Percentiles rank a stretch among this genome's conserved stretches.
These are phyloP conservation scores for Aphyosemion australe DNA, from an alignment of 2,113 vertebrate genomes.

Conservation along the genomic window DNA sequence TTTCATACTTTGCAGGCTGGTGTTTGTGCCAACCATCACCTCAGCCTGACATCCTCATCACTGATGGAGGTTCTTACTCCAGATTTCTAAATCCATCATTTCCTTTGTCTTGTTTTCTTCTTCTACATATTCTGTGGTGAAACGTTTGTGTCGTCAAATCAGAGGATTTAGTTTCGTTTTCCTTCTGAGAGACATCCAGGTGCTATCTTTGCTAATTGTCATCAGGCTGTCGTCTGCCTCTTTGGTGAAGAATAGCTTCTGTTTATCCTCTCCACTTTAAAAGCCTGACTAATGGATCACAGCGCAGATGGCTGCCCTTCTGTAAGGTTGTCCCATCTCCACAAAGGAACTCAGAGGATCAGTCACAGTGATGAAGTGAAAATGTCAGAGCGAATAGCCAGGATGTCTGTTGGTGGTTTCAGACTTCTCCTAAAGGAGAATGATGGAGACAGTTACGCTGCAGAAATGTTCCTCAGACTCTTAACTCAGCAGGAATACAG, in stretches of 20 bases:
- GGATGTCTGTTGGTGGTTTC: neutral
- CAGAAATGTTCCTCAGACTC: neutral
- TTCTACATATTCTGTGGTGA: too few relatives aligned
- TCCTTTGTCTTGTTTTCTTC: too few relatives aligned
- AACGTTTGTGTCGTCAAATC: too few relatives aligned
- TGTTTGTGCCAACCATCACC: neutral
- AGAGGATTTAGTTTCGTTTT: too few relatives aligned
- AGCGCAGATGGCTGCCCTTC: neutral
- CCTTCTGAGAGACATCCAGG: neutral
- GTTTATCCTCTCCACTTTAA: neutral
- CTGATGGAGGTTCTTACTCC: neutral
- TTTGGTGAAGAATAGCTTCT: neutral
- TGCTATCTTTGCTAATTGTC: neutral
- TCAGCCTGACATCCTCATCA: neutral
- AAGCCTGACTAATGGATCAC: neutral
- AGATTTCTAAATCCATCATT: too few relatives aligned
- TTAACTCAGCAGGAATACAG: too few relatives aligned
- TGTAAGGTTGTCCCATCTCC: neutral
- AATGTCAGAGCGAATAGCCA: neutral
- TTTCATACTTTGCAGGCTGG: neutral
- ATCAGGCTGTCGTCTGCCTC: too few relatives aligned
- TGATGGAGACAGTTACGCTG: neutral
- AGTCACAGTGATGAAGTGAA: neutral
- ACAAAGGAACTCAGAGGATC: slow-evolving; percentile 4
- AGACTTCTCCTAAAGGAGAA: neutral